Evolutionary conservation across 2,113 vertebrate species (phyloP), one percentile per base, ranked within the genome.

Genomic region (Bambusicola thoracicus): DNA sequence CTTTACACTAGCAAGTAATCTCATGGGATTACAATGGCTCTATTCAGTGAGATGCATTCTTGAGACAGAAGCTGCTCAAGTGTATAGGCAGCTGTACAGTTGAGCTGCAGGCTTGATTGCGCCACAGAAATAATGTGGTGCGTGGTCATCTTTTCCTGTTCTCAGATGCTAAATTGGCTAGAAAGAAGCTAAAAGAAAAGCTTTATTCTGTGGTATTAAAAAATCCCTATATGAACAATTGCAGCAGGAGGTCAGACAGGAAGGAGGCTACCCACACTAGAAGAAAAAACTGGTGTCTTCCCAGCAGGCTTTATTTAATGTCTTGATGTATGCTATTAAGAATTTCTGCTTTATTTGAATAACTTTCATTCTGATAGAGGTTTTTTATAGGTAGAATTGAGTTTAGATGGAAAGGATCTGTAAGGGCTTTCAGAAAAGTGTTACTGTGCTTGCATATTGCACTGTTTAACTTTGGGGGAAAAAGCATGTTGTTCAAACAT

Each of bases 151-250:
- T 92, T 24, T 92, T 77, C 84, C 66, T 91, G 55, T 80, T 89
- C 73, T 91, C 43, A 77, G 87, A 65, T 93, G 72, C 79, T 91
- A 87, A 85, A 89, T 36, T 70, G 75, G 38, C 76, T 94, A 81
- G 85, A 94, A 80, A 87, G 75, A 74, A 83, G 46, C 55, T 77
- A 67, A 91, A 87, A 95, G 79, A 58, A 93, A 74, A 81, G 43
- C 68, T 77, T 87, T 40, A 67, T 89, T 61, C 72, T 89, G 38
- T 79, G 82, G 25, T 74, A 61, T 80, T 89, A 67, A 25, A 80
- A 55, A 46, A 36, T 91, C 30, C 30, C 38, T 44, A 7, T n/a
- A 56, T 81, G 84, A 89, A 79, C 62, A 68, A 68, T 51, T 86
- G 56, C 30, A 79, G 81, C 53, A 74, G 78, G 4, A 41, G 62